A percentile compares a stretch with the other conserved stretches of the same genome.
These are phyloP conservation scores for Drosophila fungiperda DNA, from an alignment of 2,888 invertebrate species.

Conservation along the genomic window DNA sequence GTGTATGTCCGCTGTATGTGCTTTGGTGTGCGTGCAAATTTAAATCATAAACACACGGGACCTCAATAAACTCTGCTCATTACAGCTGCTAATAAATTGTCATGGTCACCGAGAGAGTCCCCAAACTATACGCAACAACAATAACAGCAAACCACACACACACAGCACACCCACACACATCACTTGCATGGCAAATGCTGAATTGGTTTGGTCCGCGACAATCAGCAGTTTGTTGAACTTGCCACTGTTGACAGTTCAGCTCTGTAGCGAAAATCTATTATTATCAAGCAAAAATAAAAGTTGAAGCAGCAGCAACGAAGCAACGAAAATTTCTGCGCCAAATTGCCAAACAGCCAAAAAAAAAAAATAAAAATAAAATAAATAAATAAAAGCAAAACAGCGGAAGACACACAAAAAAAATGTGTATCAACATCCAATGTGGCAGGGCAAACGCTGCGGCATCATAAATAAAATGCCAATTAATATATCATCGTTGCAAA, in stretches of 20 bases:
- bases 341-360: slow-evolving; percentile 35
- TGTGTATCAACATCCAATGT: background rate
- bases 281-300: slow-evolving; percentile 19
- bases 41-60: slow-evolving; percentile 74
- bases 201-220: slow-evolving; percentile 17
- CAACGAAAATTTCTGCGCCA: slow-evolving; percentile 23
- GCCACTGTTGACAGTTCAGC: slow-evolving; percentile 42
- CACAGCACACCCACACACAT: slow-evolving; percentile 1
- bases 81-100: slow-evolving; percentile 79
- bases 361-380: slow-evolving; percentile 1
- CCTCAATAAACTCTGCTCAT: slow-evolving; percentile 76
- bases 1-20: slow-evolving; percentile 7
- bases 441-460: slow-evolving; percentile 18
- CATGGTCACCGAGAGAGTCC: slow-evolving; percentile 45
- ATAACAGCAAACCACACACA: background rate
- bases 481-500: slow-evolving; percentile 72
- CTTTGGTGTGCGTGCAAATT: slow-evolving; percentile 59
- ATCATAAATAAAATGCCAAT: slow-evolving; percentile 78
- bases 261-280: slow-evolving; percentile 51
- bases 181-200: slow-evolving; percentile 22
- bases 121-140: slow-evolving; percentile 18
- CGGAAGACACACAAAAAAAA: background rate
- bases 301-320: slow-evolving; percentile 1
- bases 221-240: slow-evolving; percentile 69
- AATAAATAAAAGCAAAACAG: slow-evolving; percentile 5